Evolutionary conservation across 2,888 invertebrate genomes (phyloP).

Genomic region (Chrysotoxum bicinctum): DNA sequence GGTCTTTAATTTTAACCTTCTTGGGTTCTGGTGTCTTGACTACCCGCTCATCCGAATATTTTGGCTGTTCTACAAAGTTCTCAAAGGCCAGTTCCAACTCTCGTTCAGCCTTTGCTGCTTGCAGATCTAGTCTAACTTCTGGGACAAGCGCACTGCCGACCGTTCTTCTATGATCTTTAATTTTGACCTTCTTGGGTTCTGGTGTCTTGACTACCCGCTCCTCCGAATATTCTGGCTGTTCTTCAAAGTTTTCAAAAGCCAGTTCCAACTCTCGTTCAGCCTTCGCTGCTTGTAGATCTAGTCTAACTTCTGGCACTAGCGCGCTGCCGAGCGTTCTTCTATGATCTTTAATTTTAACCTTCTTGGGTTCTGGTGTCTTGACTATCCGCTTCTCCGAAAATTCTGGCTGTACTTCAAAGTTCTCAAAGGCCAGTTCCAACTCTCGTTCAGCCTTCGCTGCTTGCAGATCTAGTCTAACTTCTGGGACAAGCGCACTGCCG

Average conservation of each 20-base stretch:
- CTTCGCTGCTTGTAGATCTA: constrained; percentile 30
- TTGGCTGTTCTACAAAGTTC: constrained; percentile 45
- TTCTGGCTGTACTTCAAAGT: constrained; percentile 39
- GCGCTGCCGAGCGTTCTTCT: constrained; percentile 31
- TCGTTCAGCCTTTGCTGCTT: constrained; percentile 5
- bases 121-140: not conserved
- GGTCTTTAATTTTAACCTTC: not conserved
- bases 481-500: not conserved
- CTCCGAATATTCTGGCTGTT: constrained; percentile 20
- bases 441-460: constrained; percentile 25
- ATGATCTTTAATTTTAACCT: not conserved
- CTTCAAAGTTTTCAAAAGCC: constrained; percentile 54
- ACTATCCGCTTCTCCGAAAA: not conserved
- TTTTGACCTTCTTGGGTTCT: not conserved
- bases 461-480: constrained; percentile 20
- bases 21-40: constrained; percentile 23
- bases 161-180: constrained; percentile 26
- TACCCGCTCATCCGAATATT: not conserved
- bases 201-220: constrained; percentile 25
- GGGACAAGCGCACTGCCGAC: constrained; percentile 2
- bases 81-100: constrained; percentile 43
- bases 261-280: constrained; percentile 30
- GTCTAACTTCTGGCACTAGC: not conserved
- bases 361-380: constrained; percentile 27
- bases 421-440: constrained; percentile 35